A percentile compares a stretch with the other conserved stretches of the same genome.
phyloP scores from a whole-genome alignment of 2,888 invertebrate genomes.

The Brachylomia viminalis region DNA sequence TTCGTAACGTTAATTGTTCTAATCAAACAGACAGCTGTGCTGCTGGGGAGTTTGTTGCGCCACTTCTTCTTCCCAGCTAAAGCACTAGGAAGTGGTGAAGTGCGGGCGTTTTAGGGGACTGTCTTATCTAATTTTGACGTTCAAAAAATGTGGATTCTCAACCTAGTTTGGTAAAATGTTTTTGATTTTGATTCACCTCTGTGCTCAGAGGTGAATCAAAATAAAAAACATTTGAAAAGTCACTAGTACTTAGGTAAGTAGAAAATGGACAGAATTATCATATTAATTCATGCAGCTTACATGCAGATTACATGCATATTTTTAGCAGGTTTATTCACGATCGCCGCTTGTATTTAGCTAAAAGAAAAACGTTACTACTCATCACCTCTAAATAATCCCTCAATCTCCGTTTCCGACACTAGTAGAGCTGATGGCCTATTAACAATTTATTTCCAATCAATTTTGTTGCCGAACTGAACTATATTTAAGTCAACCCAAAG shows the following conservation, averaged over 20 bases:
- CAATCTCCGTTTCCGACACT: not conserved
- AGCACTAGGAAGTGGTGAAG: not conserved
- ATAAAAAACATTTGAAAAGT: too few relatives aligned
- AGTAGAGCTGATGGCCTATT: not conserved
- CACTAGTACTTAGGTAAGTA: not conserved
- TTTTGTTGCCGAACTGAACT: conserved; percentile 15
- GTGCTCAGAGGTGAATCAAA: too few relatives aligned
- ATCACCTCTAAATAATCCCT: not conserved
- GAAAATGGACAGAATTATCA: not conserved
- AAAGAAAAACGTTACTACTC: not conserved
- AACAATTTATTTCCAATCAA: conserved; percentile 15
- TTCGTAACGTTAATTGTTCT: not conserved
- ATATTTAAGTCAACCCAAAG: conserved; percentile 19
- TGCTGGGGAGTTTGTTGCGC: not conserved
- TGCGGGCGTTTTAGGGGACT: not conserved
- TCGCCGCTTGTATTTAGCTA: not conserved
- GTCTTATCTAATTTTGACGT: not conserved
- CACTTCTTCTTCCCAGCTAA: too few relatives aligned
- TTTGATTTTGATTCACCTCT: not conserved
- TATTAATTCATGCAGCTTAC: too few relatives aligned
- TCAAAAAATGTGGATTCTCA: not conserved
- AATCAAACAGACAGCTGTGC: too few relatives aligned
- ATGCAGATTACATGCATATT: too few relatives aligned
- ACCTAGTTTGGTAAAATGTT: not conserved
- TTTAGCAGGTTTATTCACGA: not conserved